A percentile compares a stretch with the other conserved stretches of the same genome.
These are phyloP conservation scores for Pogonomyrmex californicus DNA, from an alignment of 1,140 invertebrate genomes.

Conservation along the genomic window DNA sequence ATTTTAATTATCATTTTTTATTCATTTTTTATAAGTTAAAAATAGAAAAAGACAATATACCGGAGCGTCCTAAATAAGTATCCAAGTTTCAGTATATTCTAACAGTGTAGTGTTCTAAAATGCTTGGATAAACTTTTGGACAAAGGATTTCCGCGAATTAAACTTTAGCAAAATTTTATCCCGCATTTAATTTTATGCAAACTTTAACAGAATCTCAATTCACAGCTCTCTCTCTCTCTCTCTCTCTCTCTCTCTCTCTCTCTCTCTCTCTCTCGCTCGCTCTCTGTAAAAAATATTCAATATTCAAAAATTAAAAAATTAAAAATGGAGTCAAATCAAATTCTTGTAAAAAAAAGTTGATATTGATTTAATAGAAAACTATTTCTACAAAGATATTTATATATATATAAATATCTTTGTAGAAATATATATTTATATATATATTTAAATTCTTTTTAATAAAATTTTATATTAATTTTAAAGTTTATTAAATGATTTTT, in stretches of 20 bases:
- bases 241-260: not conserved
- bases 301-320: not conserved
- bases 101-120: not conserved
- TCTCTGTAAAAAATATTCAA: conserved; percentile 7
- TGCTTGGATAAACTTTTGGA: conserved; percentile 28
- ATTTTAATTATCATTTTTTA: not conserved
- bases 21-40: not conserved
- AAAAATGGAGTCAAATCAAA: not conserved
- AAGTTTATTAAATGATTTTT: not conserved
- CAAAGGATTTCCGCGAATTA: conserved; percentile 43
- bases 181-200: conserved; percentile 30
- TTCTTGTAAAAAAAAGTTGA: conserved; percentile 2
- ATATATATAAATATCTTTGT: too few relatives aligned
- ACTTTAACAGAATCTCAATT: conserved; percentile 25
- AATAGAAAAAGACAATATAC: not conserved
- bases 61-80: not conserved
- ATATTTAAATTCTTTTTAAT: not conserved
- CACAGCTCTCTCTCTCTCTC: not conserved
- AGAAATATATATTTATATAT: too few relatives aligned
- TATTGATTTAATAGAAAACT: not conserved
- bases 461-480: not conserved
- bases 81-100: conserved; percentile 8
- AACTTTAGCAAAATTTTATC: conserved; percentile 37
- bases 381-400: not conserved
- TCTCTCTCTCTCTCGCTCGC: too few relatives aligned